Percentiles rank a stretch among this genome's conserved stretches.
Evolutionary conservation across 1,140 invertebrate genomes (phyloP).

Genomic region (Ceratina japonica): DNA sequence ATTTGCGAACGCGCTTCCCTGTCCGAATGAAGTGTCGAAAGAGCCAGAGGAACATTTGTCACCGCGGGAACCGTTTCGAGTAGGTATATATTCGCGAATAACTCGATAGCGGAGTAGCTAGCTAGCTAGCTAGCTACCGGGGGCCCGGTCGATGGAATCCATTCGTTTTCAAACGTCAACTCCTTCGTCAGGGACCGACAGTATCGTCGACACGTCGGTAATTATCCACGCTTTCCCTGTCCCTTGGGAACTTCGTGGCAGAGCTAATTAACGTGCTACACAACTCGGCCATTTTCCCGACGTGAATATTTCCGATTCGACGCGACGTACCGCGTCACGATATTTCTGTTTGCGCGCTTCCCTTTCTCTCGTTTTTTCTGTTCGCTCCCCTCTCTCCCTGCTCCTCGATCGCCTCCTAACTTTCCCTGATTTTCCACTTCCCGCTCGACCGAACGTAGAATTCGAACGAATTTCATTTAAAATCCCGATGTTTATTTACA

Average conservation of each 20-base stretch:
- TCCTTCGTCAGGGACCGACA: conserved; percentile 61
- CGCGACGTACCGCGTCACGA: conserved; percentile 29
- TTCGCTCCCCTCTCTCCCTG: not conserved
- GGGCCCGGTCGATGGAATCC: conserved; percentile 54
- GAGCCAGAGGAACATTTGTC: conserved; percentile 41
- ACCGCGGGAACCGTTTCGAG: conserved; percentile 29
- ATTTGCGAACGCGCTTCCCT: not conserved
- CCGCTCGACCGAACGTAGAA: too few species aligned
- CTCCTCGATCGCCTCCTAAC: not conserved
- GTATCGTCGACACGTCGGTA: conserved; percentile 63
- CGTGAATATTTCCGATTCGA: conserved; percentile 61
- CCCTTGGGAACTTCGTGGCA: conserved; percentile 57
- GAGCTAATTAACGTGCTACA: conserved; percentile 60
- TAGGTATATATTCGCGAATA: conserved; percentile 20
- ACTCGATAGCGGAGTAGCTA: conserved; percentile 25
- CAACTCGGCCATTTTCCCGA: conserved; percentile 57
- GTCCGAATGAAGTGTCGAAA: conserved; percentile 27
- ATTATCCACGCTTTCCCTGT: conserved; percentile 57
- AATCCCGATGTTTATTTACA: conserved; percentile 15
- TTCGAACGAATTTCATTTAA: conserved; percentile 20
- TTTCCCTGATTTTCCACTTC: not conserved
- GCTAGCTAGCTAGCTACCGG: not conserved
- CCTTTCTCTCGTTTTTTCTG: not conserved
- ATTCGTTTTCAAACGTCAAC: conserved; percentile 61
- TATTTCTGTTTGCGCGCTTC: conserved; percentile 20